Conservation (phyloP, 2,797 vertebrate genomes). For the Buphagus erythrorhynchus region DNA sequence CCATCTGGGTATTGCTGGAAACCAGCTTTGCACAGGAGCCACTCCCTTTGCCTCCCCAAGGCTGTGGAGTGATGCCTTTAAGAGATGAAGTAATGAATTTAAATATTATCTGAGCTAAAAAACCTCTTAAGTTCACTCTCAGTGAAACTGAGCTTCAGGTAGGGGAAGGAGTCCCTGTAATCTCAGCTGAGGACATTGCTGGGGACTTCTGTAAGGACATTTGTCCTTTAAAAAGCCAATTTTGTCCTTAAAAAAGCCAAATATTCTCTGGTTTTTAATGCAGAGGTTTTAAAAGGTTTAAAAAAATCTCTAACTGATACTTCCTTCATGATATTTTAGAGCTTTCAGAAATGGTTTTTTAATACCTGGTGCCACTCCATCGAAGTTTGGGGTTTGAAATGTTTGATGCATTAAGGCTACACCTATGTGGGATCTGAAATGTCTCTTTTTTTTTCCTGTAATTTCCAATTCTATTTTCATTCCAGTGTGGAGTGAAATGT, state of each 20-base stretch:
- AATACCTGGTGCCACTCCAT: neutral
- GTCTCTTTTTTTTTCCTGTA: neutral
- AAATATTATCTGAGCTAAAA: neutral
- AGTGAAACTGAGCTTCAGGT: neutral
- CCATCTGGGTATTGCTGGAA: neutral
- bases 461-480: constrained; percentile 1
- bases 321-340: neutral
- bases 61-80: neutral
- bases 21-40: neutral
- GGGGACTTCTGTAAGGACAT: neutral
- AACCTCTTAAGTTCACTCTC: neutral
- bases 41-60: neutral
- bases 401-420: neutral
- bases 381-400: neutral
- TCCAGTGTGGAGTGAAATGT: neutral
- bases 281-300: neutral
- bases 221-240: neutral
- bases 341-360: neutral
- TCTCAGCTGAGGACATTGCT: neutral
- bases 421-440: neutral
- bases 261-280: neutral
- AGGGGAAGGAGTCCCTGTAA: neutral
- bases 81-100: neutral
- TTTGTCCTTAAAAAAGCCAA: neutral
- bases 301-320: neutral